Evolutionary conservation across 2,113 vertebrate genomes (phyloP), one percentile per base, ranked within the genome.

Genomic region (Hepsetus odoe): DNA sequence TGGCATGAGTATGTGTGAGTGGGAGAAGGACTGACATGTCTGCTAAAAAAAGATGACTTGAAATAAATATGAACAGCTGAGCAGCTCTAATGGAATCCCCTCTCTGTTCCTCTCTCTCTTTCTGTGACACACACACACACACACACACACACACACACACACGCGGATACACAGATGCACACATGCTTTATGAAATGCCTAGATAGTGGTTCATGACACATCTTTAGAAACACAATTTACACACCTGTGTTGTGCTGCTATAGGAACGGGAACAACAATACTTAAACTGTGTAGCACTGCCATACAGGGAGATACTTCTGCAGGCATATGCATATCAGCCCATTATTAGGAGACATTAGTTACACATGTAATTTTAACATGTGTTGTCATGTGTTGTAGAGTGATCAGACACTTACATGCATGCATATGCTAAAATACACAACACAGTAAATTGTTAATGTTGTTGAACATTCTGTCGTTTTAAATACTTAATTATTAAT

Each of bases 11-110:
- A 38, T 32, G 28, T 33, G 20, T 38, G 20, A 12, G 61, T n/a
- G 2, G 7, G 18, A 70, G 3, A 68, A 18, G 68, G 33, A 55
- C 62, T 80, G 71, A 74, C 55, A 44, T 66, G 58, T 67, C 65
- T 62, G 32, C 77, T 70, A 79, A 75, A 80, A 69, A 81, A 71
- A 76, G 73, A 81, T 67, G 42, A 70, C 72, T 76, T 70, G 33
- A 69, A 81, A 81, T 71, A 55, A 71, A 76, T 70, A 18, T 70
- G 42, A 81, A 81, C 79, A 81, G 79, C 79, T 81, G 79, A 74
- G 42, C 53, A 35, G 53, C 55, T 22, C 53, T 61, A 72, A 12
- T 72, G 30, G 32, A n/a, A 68, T 40, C 40, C n/a, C 26, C 42
- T 46, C 59, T 71, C 49, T 75, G 20, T 30, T 18, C 5, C 51